A percentile compares a stretch with the other conserved stretches of the same genome.
phyloP scores from a whole-genome alignment of 2,888 invertebrate species.

The Crocallis elinguaria region DNA sequence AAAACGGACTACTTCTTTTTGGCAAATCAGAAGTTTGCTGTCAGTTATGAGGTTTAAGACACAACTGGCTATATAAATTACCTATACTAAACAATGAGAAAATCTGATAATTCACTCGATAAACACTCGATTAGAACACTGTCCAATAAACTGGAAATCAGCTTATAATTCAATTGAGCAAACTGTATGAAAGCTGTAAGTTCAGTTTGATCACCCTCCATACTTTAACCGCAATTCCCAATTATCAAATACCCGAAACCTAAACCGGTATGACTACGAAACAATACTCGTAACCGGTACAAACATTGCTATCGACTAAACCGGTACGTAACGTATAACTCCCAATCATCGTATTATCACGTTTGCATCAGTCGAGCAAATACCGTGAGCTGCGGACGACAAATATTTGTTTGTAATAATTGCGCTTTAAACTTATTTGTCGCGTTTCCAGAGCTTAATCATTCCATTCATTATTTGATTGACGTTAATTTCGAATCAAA shows the following conservation, averaged over 20 bases:
- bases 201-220: neutral
- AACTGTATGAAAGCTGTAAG: neutral
- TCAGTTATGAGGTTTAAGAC: no score
- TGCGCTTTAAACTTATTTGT: slow-evolving; percentile 53
- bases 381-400: slow-evolving; percentile 18
- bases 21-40: no score
- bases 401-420: slow-evolving; percentile 53
- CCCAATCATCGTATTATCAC: slow-evolving; percentile 11
- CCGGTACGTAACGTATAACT: neutral
- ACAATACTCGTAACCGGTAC: no score
- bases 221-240: neutral
- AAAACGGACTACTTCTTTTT: no score
- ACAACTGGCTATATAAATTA: no score
- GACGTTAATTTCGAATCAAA: slow-evolving; percentile 29
- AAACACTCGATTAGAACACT: no score
- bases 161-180: neutral
- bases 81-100: no score
- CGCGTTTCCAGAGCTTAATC: slow-evolving; percentile 45
- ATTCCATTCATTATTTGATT: slow-evolving; percentile 51
- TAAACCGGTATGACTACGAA: neutral
- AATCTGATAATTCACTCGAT: no score
- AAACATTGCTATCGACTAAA: neutral
- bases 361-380: slow-evolving; percentile 20
- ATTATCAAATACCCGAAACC: neutral
- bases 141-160: neutral